phyloP scores from a whole-genome alignment of 1,140 invertebrate species.

The Sinella curviseta region DNA sequence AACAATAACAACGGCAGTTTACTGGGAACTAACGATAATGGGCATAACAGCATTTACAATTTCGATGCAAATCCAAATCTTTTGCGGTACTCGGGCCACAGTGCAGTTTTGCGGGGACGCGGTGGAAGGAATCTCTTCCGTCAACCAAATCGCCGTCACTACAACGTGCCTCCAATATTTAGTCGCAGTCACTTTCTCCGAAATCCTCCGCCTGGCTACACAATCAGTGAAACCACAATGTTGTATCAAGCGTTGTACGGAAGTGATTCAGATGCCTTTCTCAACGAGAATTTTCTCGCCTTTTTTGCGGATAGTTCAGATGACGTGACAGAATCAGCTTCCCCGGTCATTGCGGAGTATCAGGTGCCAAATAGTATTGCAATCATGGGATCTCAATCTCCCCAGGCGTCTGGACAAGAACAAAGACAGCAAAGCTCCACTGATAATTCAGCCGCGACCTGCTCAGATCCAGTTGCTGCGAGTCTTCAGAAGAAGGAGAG shows the following conservation, averaged over 20 bases:
- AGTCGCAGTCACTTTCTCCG: constrained; percentile 1
- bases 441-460: too few species aligned
- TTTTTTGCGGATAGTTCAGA: not conserved
- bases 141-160: not conserved
- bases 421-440: too few species aligned
- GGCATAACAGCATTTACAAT: not conserved
- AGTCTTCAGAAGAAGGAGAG: too few species aligned
- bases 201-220: not conserved
- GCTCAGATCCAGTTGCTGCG: too few species aligned
- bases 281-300: not conserved
- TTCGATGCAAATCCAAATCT: not conserved
- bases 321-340: not conserved
- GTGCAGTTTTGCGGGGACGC: not conserved
- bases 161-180: not conserved
- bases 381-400: not conserved
- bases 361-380: not conserved
- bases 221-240: not conserved
- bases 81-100: not conserved
- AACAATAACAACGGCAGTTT: not conserved
- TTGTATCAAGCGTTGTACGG: not conserved
- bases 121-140: not conserved
- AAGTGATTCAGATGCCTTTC: not conserved
- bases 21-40: not conserved
- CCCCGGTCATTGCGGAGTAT: not conserved
- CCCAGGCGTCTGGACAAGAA: too few species aligned